phyloP scores from a whole-genome alignment of 2,797 vertebrate genomes.

The Sebastes flavidus region DNA sequence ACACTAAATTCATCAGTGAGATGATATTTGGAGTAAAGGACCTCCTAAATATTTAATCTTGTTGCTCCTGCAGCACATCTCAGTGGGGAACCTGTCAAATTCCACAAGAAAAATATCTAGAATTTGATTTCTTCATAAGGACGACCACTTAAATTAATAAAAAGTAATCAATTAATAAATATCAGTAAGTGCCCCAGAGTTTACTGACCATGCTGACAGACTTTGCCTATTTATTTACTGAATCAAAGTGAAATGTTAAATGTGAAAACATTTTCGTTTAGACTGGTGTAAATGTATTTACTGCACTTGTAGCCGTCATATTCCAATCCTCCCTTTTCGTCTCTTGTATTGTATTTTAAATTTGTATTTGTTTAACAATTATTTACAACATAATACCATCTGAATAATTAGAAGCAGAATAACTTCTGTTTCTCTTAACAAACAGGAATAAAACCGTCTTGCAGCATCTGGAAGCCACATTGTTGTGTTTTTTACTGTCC shows the following conservation, averaged over 20 bases:
- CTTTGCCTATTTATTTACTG: background rate
- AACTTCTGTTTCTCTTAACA: slow-evolving; percentile 82
- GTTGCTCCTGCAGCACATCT: background rate
- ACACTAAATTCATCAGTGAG: background rate
- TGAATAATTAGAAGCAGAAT: slow-evolving; percentile 67
- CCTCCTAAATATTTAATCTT: background rate
- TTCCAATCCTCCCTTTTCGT: slow-evolving; percentile 15
- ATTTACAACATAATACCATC: slow-evolving; percentile 54
- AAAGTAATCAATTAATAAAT: background rate
- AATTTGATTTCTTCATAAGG: background rate
- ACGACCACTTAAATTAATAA: background rate
- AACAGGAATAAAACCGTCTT: slow-evolving; percentile 86
- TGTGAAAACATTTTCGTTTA: background rate
- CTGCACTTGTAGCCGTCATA: background rate
- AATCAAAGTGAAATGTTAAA: background rate
- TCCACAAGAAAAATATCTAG: background rate
- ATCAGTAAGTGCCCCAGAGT: background rate
- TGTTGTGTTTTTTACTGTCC: slow-evolving; percentile 83
- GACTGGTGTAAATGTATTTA: background rate
- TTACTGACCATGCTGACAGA: background rate
- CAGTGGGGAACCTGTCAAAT: background rate
- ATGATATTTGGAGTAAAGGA: background rate
- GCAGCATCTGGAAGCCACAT: slow-evolving; percentile 89
- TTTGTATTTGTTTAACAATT: slow-evolving; percentile 29
- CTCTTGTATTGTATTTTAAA: slow-evolving; percentile 24